Conservation (phyloP, 2,888 invertebrate genomes). For the Helobdella robusta region DNA sequence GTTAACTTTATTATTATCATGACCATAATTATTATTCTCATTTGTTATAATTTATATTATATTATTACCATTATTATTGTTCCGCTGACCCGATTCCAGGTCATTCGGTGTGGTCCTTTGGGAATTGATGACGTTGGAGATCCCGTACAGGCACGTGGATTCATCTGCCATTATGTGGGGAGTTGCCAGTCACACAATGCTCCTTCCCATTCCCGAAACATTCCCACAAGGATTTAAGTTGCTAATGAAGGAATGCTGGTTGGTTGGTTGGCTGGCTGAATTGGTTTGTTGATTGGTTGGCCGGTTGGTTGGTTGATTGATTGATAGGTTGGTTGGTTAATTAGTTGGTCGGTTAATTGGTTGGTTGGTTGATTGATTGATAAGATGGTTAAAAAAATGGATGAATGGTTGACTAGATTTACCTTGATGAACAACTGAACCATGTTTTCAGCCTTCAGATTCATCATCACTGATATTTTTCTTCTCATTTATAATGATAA, state of each 20-base stretch:
- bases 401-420: not conserved
- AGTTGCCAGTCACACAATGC: constrained; percentile 83
- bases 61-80: not conserved
- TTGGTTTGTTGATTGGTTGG: no score
- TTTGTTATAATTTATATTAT: not conserved
- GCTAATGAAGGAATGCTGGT: constrained; percentile 82
- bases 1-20: constrained; percentile 1
- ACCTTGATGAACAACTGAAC: no score
- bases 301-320: not conserved
- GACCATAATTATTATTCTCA: not conserved
- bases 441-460: no score
- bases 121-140: constrained; percentile 89
- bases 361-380: not conserved
- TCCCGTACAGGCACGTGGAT: constrained; percentile 85
- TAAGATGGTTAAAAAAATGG: not conserved
- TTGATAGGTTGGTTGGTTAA: not conserved
- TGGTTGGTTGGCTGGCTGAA: constrained; percentile 34
- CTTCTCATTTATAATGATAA: no score
- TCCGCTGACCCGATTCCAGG: constrained; percentile 39
- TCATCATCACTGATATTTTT: no score
- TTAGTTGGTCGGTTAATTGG: not conserved
- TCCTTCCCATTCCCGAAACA: constrained; percentile 77
- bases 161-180: constrained; percentile 96
- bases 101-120: constrained; percentile 94
- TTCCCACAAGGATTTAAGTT: constrained; percentile 71